phyloP scores from a whole-genome alignment of 2,113 vertebrate species.

The Pangasianodon hypophthalmus region DNA sequence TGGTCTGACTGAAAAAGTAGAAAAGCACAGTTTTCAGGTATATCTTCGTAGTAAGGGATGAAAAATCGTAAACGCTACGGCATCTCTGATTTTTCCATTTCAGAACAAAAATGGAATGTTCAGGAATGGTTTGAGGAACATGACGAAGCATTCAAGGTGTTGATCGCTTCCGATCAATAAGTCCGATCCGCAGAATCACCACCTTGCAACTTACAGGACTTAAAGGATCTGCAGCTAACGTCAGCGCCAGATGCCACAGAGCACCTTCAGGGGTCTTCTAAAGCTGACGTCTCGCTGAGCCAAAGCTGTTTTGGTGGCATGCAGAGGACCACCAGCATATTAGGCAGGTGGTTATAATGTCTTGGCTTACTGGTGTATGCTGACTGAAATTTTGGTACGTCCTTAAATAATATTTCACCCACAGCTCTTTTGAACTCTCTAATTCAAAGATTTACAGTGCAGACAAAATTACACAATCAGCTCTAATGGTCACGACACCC shows the following conservation, averaged over 20 bases:
- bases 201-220: background rate
- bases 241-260: background rate
- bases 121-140: background rate
- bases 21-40: background rate
- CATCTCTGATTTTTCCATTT: background rate
- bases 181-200: background rate
- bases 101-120: background rate
- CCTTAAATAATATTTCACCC: background rate
- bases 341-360: background rate
- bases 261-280: too few relatives aligned
- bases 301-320: background rate
- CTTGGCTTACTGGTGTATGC: too few relatives aligned
- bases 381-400: background rate
- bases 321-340: background rate
- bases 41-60: background rate
- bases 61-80: background rate
- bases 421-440: background rate
- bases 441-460: background rate
- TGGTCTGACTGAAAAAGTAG: background rate
- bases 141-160: background rate
- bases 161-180: background rate
- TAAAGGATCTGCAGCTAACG: background rate
- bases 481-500: background rate
- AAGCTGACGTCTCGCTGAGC: background rate
- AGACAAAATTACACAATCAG: background rate